A percentile compares a stretch with the other conserved stretches of the same genome.
phyloP scores from a whole-genome alignment of 2,113 vertebrate genomes.

The Sorex fumeus region DNA sequence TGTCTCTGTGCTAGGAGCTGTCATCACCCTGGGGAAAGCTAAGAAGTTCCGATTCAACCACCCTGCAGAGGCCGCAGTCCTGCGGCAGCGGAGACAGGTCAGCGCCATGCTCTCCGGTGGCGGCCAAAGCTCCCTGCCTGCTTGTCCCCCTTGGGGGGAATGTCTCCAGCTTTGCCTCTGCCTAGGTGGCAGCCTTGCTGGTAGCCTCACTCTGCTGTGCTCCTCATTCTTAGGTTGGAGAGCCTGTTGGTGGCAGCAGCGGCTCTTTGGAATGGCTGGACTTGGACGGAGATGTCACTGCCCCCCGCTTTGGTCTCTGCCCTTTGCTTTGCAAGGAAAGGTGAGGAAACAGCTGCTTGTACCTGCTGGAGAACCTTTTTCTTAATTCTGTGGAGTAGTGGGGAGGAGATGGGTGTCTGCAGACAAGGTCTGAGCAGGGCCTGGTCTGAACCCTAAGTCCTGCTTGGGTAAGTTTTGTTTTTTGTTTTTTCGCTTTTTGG shows the following conservation, averaged over 20 bases:
- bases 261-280: conserved; percentile 90
- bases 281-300: conserved; percentile 85
- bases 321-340: conserved; percentile 82
- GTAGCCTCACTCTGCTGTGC: neutral
- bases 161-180: neutral
- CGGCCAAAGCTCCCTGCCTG: neutral
- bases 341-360: conserved; percentile 76
- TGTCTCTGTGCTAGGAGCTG: conserved; percentile 89
- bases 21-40: conserved; percentile 94
- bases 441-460: neutral
- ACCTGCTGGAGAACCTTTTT: neutral
- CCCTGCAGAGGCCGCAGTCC: conserved; percentile 95
- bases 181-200: neutral
- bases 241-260: conserved; percentile 82
- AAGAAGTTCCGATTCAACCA: conserved; percentile 98
- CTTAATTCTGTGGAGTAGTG: neutral
- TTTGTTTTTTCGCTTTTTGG: no score
- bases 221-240: conserved; percentile 86
- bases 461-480: neutral
- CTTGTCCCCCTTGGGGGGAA: neutral
- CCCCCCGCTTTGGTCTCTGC: conserved; percentile 71
- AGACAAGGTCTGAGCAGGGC: neutral
- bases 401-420: neutral
- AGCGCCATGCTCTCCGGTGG: conserved; percentile 67
- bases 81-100: conserved; percentile 94